Percentiles rank a stretch among this genome's conserved stretches.
These are phyloP conservation scores for Agrotis ipsilon DNA, from an alignment of 2,888 invertebrate species.

Conservation along the genomic window DNA sequence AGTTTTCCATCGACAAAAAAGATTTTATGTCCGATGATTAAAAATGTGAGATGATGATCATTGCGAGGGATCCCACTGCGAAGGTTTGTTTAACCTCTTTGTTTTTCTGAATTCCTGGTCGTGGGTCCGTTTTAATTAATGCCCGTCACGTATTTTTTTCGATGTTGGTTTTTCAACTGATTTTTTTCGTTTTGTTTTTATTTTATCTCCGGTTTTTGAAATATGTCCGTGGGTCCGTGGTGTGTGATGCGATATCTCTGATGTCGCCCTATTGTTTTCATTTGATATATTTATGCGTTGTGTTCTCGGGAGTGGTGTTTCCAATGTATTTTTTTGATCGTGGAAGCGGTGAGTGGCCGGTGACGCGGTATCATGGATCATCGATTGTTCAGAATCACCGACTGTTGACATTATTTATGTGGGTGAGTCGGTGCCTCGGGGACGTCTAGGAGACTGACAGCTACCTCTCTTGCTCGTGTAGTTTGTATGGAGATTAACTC, in stretches of 20 bases:
- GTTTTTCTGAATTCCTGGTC: constrained; percentile 90
- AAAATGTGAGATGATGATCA: constrained; percentile 91
- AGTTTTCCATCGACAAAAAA: constrained; percentile 73
- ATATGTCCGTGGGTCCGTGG: constrained; percentile 86
- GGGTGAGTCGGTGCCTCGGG: constrained; percentile 72
- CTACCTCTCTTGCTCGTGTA: constrained; percentile 69
- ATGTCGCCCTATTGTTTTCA: constrained; percentile 90
- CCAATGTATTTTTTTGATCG: constrained; percentile 73
- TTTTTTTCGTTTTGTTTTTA: constrained; percentile 76
- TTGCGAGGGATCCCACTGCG: constrained; percentile 90
- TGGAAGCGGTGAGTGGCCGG: constrained; percentile 79
- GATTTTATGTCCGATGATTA: constrained; percentile 87
- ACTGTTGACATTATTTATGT: constrained; percentile 85
- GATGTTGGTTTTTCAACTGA: constrained; percentile 82
- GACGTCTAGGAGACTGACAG: constrained; percentile 76
- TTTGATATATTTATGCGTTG: constrained; percentile 90
- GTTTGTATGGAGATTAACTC: constrained; percentile 68
- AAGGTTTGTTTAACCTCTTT: constrained; percentile 90
- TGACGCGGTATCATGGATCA: constrained; percentile 81
- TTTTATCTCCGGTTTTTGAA: constrained; percentile 88
- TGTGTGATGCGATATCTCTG: constrained; percentile 89
- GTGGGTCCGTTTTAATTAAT: constrained; percentile 91
- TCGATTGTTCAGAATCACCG: constrained; percentile 79
- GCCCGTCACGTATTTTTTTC: constrained; percentile 91
- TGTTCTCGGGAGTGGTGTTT: constrained; percentile 84